These are phyloP conservation scores for Saxidomus purpurata DNA, from an alignment of 1,140 invertebrate genomes.

Conservation along the genomic window DNA sequence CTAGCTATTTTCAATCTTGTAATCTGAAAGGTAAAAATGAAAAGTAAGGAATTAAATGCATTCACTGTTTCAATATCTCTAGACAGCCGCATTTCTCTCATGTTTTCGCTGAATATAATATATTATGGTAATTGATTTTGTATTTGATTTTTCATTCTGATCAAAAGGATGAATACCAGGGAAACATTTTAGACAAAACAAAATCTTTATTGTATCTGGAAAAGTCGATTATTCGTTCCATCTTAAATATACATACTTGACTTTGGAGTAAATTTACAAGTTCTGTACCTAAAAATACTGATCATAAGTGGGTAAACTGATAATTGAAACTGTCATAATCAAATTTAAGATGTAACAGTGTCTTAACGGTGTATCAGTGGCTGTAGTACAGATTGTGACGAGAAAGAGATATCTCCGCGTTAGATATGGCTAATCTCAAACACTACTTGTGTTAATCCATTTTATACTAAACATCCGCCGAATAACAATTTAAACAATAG, in stretches of 20 bases:
- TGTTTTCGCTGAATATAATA: no score
- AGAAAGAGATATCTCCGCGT: background rate
- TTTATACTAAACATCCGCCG: constrained; percentile 35
- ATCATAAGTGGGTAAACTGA: background rate
- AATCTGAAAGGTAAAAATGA: constrained; percentile 70
- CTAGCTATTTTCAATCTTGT: constrained; percentile 81
- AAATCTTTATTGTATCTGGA: no score
- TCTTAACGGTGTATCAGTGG: background rate
- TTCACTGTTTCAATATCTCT: no score
- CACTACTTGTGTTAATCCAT: constrained; percentile 33
- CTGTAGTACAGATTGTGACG: constrained; percentile 11
- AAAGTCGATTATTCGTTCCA: no score
- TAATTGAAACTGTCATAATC: background rate
- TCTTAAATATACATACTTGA: no score
- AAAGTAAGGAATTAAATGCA: no score
- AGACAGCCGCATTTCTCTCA: no score
- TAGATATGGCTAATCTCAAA: constrained; percentile 44
- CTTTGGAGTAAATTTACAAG: no score
- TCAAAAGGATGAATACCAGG: no score
- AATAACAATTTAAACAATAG: background rate
- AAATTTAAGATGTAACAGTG: background rate
- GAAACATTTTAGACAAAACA: no score
- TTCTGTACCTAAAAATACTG: background rate
- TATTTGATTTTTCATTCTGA: no score
- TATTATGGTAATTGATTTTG: no score